A percentile compares a stretch with the other conserved stretches of the same genome.
Conservation (phyloP, 2,113 vertebrate species). For the Podocnemis expansa region DNA sequence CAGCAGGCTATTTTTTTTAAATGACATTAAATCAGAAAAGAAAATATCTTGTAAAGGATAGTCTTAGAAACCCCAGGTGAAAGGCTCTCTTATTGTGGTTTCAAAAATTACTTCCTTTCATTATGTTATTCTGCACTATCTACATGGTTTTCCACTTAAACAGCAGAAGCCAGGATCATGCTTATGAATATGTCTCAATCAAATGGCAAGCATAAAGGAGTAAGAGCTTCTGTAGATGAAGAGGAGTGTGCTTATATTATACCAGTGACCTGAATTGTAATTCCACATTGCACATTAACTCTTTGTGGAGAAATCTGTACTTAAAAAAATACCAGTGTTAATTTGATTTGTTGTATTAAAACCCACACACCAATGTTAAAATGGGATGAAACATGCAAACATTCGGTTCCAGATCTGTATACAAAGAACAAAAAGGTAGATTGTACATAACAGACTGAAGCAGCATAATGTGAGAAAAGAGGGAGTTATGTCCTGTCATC, state of each 20-base stretch:
- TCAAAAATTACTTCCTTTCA: constrained; percentile 69
- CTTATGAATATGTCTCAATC: constrained; percentile 60
- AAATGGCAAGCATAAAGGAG: constrained; percentile 55
- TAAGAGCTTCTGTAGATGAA: constrained; percentile 52
- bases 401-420: constrained; percentile 1
- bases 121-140: constrained; percentile 52
- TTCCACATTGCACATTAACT: constrained; percentile 59
- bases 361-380: constrained; percentile 6
- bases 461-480: neutral
- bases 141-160: constrained; percentile 70
- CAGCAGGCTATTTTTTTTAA: constrained; percentile 23
- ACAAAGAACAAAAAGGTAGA: constrained; percentile 8
- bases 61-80: constrained; percentile 61
- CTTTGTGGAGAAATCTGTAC: constrained; percentile 7
- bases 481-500: neutral
- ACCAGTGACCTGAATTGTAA: constrained; percentile 51
- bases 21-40: constrained; percentile 52
- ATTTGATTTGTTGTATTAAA: constrained; percentile 9
- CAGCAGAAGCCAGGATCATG: constrained; percentile 42
- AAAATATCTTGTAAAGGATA: constrained; percentile 31
- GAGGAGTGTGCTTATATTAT: constrained; percentile 11
- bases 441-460: neutral
- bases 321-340: fast-evolving
- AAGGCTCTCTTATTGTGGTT: constrained; percentile 45
- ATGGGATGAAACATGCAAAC: neutral